Evolutionary conservation across 1,140 invertebrate genomes (phyloP), one percentile per base, ranked within the genome.

Genomic region (Phocides pigmalion): DNA sequence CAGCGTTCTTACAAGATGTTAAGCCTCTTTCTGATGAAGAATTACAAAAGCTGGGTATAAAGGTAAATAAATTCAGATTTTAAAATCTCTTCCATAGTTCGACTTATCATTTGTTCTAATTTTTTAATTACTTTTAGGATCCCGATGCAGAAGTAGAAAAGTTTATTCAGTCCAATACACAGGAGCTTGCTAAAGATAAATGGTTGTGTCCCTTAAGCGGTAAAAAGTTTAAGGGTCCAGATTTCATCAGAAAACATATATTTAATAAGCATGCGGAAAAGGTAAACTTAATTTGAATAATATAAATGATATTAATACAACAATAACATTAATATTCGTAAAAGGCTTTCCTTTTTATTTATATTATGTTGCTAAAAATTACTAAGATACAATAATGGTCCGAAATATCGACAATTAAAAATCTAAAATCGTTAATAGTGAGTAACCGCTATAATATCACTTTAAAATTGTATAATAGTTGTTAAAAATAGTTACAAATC

Each of bases 181-280:
- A 99, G 79, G 98, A 99, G 91, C 76, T 99, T 15, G 96, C 96
- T 0, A 98, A 99, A 77, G 98, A 99, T 80, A 99, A 99, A 76
- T 99, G 98, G 98, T 88, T 99, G 17, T 99, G 99, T 93, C 98
- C 99, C 0, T 92, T 99, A 0, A 99, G 98, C 63, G 98, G 98
- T 0, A 99, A 99, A 85, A 99, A 99, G 85, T 99, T 99, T 89
- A 99, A 99, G 89, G 99, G 98, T 0, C 98, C 99, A 0, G 98
- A 99, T 81, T 99, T 99, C 92, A 98, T 99, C 9, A 95, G 98
- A 25, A 99, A 99, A 85, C 99, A 99, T 84, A 99, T 99, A 41
- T 97, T 98, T 71, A 99, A 99, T 84, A 99, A 99, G 81, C 98
- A 99, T 82, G 95, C 89, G 0, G 99, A 99, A 74, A 99, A 99